Percentiles rank a stretch among this genome's conserved stretches.
Evolutionary conservation across 2,113 vertebrate species (phyloP).

Genomic region (Hepsetus odoe): DNA sequence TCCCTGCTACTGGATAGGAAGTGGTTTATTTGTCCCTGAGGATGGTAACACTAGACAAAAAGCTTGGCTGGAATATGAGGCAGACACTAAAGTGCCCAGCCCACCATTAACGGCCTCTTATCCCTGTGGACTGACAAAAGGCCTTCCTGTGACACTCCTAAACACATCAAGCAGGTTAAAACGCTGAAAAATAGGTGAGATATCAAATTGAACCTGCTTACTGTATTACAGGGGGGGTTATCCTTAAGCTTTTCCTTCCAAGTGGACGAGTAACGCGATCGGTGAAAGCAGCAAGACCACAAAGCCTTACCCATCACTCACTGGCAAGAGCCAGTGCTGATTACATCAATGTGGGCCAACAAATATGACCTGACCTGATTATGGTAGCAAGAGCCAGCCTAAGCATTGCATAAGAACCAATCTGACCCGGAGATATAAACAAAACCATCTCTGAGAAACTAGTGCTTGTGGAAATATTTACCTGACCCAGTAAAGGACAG

Average conservation of each 20-base stretch:
- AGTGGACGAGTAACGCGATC: constrained; percentile 61
- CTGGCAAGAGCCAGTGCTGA: constrained; percentile 16
- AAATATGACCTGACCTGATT: constrained; percentile 66
- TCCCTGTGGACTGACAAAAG: not conserved
- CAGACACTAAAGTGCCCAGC: not conserved
- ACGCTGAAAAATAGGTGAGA: constrained; percentile 52
- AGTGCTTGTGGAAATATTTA: constrained; percentile 51
- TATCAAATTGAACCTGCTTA: constrained; percentile 26
- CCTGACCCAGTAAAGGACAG: constrained; percentile 9
- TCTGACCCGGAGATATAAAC: constrained; percentile 30
- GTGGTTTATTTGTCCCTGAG: constrained; percentile 35
- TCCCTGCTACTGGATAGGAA: not conserved
- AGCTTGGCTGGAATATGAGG: not conserved
- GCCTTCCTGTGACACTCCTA: constrained; percentile 16
- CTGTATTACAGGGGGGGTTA: constrained; percentile 47
- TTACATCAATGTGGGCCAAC: constrained; percentile 64
- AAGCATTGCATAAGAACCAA: constrained; percentile 54
- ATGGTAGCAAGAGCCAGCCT: constrained; percentile 52
- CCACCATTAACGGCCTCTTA: constrained; percentile 17
- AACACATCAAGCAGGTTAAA: constrained; percentile 9
- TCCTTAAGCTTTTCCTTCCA: constrained; percentile 31
- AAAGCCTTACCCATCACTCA: constrained; percentile 57
- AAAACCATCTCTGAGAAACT: constrained; percentile 46
- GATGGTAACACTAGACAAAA: constrained; percentile 19
- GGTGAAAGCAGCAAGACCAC: constrained; percentile 39